Evolutionary conservation across 2,797 vertebrate species (phyloP), one percentile per base, ranked within the genome.

Genomic region (Apodemus agrarius): DNA sequence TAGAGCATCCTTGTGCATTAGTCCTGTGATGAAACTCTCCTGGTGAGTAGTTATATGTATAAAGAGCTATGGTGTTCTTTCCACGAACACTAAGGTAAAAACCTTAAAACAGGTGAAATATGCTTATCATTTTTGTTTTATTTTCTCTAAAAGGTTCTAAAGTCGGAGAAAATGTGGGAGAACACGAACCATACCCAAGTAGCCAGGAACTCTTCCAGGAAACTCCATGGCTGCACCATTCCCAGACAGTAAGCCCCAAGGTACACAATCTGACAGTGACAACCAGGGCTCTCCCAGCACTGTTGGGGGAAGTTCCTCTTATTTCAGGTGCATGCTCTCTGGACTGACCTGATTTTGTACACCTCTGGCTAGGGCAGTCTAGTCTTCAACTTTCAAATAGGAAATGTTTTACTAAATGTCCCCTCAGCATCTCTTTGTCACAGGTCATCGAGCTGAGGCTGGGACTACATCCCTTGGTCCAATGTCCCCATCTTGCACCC

Each of bases 111-210:
- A 85, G 81, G 65, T 29, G 52, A 69, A 79, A 26, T 3, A 1
- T 24, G 17, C 82, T 29, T 24, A n/a, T 1, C 12, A 10, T 1
- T n/a, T 79, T 59, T 69, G 17, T 29, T 40, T 72, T 21, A n/a
- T 6, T 89, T 54, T 65, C 78, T 74, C 82, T 43, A 59, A 57
- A 52, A 49, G 29, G 46, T 37, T 90, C 90, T 87, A 72, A 76
- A 82, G 75, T 16, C 5, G 1, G 17, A 29, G 6, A 13, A 49
- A 61, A n/a, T 12, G 29, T 13, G 22, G 49, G 14, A 37, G 26
- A 34, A 19, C 0, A 29, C 0, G 2, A 63, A 75, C 43, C 21
- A 17, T 4, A 12, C 31, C 46, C 0, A 43, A 12, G 69, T 6
- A 59, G 26, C 1, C 31, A 49, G 6, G 57, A 12, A 10, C 21